Conservation (phyloP, 2,113 vertebrate genomes). For the Sapayoa aenigma region DNA sequence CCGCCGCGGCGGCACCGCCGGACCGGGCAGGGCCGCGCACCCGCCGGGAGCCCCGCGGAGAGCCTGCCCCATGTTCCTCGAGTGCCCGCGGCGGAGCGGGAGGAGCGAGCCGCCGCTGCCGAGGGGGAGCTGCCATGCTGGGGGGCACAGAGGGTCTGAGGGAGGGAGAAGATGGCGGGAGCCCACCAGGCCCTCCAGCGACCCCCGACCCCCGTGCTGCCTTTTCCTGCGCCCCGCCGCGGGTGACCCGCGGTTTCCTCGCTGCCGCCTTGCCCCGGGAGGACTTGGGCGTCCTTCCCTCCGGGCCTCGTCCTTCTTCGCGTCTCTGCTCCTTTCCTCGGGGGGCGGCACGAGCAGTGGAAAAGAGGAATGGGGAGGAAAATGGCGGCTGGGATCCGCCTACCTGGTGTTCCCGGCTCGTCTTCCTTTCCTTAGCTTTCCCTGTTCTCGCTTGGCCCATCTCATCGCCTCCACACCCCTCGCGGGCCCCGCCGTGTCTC, state of each 20-base stretch:
- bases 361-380: slow-evolving; percentile 4
- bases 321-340: not conserved
- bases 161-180: slow-evolving; percentile 46
- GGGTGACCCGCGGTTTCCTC: no score
- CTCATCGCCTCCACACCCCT: not conserved
- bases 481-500: not conserved
- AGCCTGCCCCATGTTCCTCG: not conserved
- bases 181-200: not conserved
- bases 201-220: not conserved
- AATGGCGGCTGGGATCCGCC: slow-evolving; percentile 51
- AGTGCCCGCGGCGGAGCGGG: not conserved
- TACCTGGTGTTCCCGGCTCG: not conserved
- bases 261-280: rapidly evolving
- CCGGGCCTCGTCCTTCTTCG: rapidly evolving
- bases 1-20: no score
- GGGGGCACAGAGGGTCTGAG: not conserved
- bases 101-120: not conserved
- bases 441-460: not conserved
- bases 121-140: slow-evolving; percentile 21
- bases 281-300: not conserved
- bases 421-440: not conserved
- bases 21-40: no score
- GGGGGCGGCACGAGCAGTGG: not conserved
- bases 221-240: rapidly evolving
- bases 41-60: not conserved